Base-by-base conservation (phyloP, 2,797 vertebrate genomes). In the Fistularia commersonii region DNA sequence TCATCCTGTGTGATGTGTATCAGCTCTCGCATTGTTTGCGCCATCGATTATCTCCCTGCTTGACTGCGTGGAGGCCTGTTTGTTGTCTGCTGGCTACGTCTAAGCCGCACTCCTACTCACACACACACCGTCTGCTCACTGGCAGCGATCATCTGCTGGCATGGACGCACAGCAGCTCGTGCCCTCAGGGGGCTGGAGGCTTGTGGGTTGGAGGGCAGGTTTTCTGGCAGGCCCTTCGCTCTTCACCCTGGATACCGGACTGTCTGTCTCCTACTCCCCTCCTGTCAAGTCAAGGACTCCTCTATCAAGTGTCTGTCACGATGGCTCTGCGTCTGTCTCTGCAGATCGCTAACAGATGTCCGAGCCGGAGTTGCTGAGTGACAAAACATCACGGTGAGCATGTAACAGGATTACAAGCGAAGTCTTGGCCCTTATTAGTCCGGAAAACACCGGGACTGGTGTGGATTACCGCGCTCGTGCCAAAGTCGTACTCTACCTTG, bases 401-500 rank as follows among this genome's bases (percentile, higher is more conserved):
- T 80, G 73, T 81, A 80, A 86, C 72, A 59, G 78, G 81, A 86
- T 86, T 86, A 84, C 75, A 77, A 49, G 47, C 15, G 56, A 69
- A 58, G 69, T 14, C 60, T 33, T 59, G n/a, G 48, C 34, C 50
- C 60, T 35, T 57, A 57, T 61, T 23, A 41, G 41, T 33, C 58
- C 8, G 23, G 41, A 36, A 3, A 35, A 23, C 15, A 23, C 36
- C n/a, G 48, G 7, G 1, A 32, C 32, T 8, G 31, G 33, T n/a
- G 43, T 5, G 32, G 44, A 46, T 1, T 11, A 46, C 31, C 32
- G 4, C 23, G 23, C 2, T 4, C 4, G 23, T 23, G 23, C 23
- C 23, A 23, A 23, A 23, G 4, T 23, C 23, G 4, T 23, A 23
- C 2, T 23, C 23, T 23, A 23, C 23, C 4, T 2, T 23, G 23